phyloP scores from a whole-genome alignment of 2,888 invertebrate species.

The Drosophila phalerata region DNA sequence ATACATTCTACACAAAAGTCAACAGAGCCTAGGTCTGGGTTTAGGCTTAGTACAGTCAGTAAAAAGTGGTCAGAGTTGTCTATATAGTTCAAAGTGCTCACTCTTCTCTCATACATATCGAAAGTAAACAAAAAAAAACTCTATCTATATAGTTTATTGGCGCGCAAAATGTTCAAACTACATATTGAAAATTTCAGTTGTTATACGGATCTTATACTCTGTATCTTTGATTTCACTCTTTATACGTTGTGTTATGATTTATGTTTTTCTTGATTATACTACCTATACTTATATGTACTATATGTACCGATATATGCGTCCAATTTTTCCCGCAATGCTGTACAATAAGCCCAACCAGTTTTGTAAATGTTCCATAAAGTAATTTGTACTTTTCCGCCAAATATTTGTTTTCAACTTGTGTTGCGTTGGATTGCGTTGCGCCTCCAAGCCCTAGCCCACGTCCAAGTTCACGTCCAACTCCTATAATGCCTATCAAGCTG shows the following conservation, averaged over 20 bases:
- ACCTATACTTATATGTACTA: slow-evolving; percentile 30
- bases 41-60: slow-evolving; percentile 51
- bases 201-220: slow-evolving; percentile 43
- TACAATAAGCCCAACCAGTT: slow-evolving; percentile 58
- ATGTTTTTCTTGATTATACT: slow-evolving; percentile 24
- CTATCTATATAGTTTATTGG: slow-evolving; percentile 25
- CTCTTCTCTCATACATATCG: slow-evolving; percentile 55
- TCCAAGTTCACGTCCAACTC: slow-evolving; percentile 33
- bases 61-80: slow-evolving; percentile 31
- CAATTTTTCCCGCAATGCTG: slow-evolving; percentile 50
- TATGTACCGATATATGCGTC: slow-evolving; percentile 32
- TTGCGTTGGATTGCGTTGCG: slow-evolving; percentile 40
- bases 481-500: slow-evolving; percentile 41
- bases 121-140: background rate
- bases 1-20: slow-evolving; percentile 60
- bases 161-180: slow-evolving; percentile 63
- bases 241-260: slow-evolving; percentile 52
- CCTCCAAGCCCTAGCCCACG: slow-evolving; percentile 37
- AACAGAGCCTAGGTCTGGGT: slow-evolving; percentile 35
- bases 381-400: slow-evolving; percentile 28
- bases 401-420: slow-evolving; percentile 47
- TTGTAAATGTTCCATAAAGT: slow-evolving; percentile 62
- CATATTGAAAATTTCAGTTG: slow-evolving; percentile 40
- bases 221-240: slow-evolving; percentile 68
- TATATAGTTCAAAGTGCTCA: slow-evolving; percentile 69